Evolutionary conservation across 2,888 invertebrate genomes (phyloP).

Genomic region (Synergus gifuensis): DNA sequence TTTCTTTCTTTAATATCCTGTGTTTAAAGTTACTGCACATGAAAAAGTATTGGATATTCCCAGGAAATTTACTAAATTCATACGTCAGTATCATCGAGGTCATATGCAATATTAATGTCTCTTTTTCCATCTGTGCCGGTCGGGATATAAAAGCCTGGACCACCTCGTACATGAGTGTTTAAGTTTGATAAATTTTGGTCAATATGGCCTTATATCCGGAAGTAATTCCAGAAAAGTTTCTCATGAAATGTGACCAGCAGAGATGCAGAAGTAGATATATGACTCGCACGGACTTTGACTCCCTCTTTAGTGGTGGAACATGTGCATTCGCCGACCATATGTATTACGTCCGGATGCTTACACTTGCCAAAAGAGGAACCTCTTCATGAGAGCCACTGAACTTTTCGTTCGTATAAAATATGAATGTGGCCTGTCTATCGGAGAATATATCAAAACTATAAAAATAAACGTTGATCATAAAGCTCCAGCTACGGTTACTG

Average conservation of each 20-base stretch:
- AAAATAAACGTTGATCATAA: constrained; percentile 58
- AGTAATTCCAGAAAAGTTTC: constrained; percentile 20
- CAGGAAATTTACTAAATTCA: not conserved
- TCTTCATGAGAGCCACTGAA: constrained; percentile 18
- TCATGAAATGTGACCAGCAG: not conserved
- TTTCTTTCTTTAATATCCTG: not conserved
- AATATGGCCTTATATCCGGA: constrained; percentile 18
- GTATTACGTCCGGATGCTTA: constrained; percentile 12
- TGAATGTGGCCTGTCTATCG: constrained; percentile 42
- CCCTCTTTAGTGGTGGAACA: not conserved
- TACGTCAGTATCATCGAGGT: constrained; percentile 21
- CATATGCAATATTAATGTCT: constrained; percentile 50
- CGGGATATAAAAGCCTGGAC: constrained; percentile 45
- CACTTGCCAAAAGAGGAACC: not conserved
- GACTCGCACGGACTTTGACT: not conserved
- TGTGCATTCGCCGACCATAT: not conserved
- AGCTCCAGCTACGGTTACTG: constrained; percentile 53
- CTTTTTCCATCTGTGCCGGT: not conserved
- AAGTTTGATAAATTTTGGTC: constrained; percentile 45
- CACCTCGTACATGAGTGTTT: constrained; percentile 46
- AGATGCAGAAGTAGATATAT: constrained; percentile 10
- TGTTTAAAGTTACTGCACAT: not conserved
- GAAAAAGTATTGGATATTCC: not conserved
- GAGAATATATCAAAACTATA: constrained; percentile 57
- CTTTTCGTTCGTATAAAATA: constrained; percentile 14